These are phyloP conservation scores for Cydia fagiglandana DNA, from an alignment of 1,140 invertebrate genomes.

Conservation along the genomic window DNA sequence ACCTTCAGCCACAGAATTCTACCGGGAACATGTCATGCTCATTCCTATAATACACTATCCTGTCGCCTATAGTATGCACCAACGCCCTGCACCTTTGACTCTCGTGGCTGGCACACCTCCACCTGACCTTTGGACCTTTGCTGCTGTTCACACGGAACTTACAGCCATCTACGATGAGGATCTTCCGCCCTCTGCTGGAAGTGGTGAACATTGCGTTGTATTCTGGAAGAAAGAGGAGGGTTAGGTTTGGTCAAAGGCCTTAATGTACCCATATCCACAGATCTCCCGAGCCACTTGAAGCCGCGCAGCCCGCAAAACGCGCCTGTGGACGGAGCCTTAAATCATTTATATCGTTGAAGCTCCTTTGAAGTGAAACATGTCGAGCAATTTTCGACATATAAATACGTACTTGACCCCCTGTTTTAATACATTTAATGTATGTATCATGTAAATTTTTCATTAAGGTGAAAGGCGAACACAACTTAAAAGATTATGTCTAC, in stretches of 20 bases:
- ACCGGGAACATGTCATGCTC: constrained; percentile 32
- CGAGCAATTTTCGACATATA: too few relatives aligned
- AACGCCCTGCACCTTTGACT: constrained; percentile 40
- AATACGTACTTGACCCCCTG: too few relatives aligned
- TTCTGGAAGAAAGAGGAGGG: not conserved
- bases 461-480: too few relatives aligned
- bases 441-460: too few relatives aligned
- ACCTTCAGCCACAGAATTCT: not conserved
- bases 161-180: constrained; percentile 22
- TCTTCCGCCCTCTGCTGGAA: constrained; percentile 15
- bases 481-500: too few relatives aligned
- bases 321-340: too few relatives aligned
- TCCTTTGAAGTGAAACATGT: too few relatives aligned
- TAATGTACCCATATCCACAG: too few relatives aligned
- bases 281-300: too few relatives aligned
- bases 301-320: too few relatives aligned
- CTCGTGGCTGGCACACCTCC: constrained; percentile 45
- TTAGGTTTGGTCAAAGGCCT: not conserved
- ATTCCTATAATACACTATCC: constrained; percentile 35
- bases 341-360: too few relatives aligned
- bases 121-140: constrained; percentile 35
- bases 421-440: too few relatives aligned
- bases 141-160: constrained; percentile 38
- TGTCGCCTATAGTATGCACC: constrained; percentile 36
- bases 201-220: not conserved